Evolutionary conservation across 2,888 invertebrate genomes (phyloP).

Genomic region (Phortica okadai): DNA sequence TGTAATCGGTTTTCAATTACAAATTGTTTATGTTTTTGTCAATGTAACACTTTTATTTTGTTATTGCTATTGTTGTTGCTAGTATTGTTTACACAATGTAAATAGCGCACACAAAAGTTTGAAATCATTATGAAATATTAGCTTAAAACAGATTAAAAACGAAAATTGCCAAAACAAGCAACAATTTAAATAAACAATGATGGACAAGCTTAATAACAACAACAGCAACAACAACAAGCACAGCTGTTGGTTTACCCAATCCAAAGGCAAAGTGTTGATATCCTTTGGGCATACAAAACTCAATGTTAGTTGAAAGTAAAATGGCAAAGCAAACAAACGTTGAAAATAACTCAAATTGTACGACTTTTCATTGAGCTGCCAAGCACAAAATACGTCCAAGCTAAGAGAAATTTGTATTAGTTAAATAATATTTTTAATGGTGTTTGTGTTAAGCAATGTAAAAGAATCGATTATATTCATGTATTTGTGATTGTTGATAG

Average conservation of each 20-base stretch:
- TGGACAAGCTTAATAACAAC: constrained; percentile 5
- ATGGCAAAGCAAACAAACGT: no score
- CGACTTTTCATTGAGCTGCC: no score
- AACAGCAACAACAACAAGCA: background rate
- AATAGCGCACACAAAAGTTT: no score
- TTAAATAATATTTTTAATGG: no score
- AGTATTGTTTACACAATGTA: background rate
- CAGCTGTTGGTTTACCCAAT: background rate
- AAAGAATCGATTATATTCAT: no score
- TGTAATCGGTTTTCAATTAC: background rate
- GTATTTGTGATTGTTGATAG: no score
- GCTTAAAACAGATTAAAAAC: background rate
- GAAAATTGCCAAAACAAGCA: background rate
- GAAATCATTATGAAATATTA: background rate
- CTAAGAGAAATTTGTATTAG: no score
- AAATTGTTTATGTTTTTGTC: background rate
- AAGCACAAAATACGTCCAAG: no score
- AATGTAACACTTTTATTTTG: background rate
- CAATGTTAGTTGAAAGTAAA: no score
- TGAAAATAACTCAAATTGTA: no score
- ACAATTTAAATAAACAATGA: background rate
- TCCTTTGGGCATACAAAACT: no score
- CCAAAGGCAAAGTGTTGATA: background rate
- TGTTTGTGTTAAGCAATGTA: no score
- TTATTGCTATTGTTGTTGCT: background rate